A percentile compares a stretch with the other conserved stretches of the same genome.
phyloP scores from a whole-genome alignment of 2,888 invertebrate species.

The Cerastis rubricosa region DNA sequence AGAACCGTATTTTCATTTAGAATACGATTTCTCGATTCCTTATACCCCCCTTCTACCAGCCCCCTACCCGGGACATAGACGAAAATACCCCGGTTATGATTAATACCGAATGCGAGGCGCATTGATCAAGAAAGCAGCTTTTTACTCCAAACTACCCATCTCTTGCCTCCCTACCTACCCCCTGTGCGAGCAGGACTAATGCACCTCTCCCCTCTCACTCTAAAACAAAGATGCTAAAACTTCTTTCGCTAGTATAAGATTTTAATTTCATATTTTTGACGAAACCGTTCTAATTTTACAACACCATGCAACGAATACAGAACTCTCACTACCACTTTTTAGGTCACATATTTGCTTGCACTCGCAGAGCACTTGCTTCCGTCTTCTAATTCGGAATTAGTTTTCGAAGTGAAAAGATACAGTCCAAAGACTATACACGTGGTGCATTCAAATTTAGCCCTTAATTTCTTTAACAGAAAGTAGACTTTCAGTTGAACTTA shows the following conservation, averaged over 20 bases:
- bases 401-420: slow-evolving; percentile 91
- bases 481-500: slow-evolving; percentile 72
- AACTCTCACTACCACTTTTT: slow-evolving; percentile 59
- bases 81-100: slow-evolving; percentile 91
- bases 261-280: slow-evolving; percentile 91
- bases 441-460: slow-evolving; percentile 71
- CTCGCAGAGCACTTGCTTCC: slow-evolving; percentile 83
- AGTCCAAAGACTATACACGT: slow-evolving; percentile 88
- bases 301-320: slow-evolving; percentile 55
- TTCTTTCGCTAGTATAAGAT: slow-evolving; percentile 91
- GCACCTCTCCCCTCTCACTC: slow-evolving; percentile 88
- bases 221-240: slow-evolving; percentile 91
- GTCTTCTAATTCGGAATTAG: slow-evolving; percentile 90
- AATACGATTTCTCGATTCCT: slow-evolving; percentile 87
- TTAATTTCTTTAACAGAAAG: slow-evolving; percentile 71
- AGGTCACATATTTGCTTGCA: slow-evolving; percentile 66
- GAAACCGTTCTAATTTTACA: slow-evolving; percentile 90
- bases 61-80: slow-evolving; percentile 82
- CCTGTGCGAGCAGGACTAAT: slow-evolving; percentile 88
- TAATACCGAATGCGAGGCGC: slow-evolving; percentile 90
- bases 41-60: slow-evolving; percentile 72
- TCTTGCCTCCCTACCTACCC: slow-evolving; percentile 77
- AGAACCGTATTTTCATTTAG: slow-evolving; percentile 90
- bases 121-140: slow-evolving; percentile 91
- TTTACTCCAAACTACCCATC: slow-evolving; percentile 90